These are phyloP conservation scores for Anorthoa munda DNA, from an alignment of 2,888 invertebrate species.

Conservation along the genomic window DNA sequence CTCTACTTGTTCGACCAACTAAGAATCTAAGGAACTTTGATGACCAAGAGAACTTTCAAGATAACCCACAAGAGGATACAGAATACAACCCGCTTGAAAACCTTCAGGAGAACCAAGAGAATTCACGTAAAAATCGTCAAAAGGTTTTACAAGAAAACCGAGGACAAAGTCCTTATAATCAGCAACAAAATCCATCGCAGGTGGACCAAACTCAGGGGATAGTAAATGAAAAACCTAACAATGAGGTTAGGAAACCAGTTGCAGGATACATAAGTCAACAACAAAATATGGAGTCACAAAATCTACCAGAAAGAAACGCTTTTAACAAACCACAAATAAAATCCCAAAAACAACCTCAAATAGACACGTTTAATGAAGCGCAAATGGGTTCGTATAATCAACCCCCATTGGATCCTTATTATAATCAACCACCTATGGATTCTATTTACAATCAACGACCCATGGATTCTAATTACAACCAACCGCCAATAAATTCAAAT, in stretches of 20 bases:
- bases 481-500: constrained; percentile 7
- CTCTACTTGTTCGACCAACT: constrained; percentile 27
- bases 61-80: not conserved
- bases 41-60: not conserved
- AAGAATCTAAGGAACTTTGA: constrained; percentile 6
- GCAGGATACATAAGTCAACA: constrained; percentile 6
- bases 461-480: constrained; percentile 3
- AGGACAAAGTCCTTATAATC: not conserved
- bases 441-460: constrained; percentile 12
- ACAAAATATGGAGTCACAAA: constrained; percentile 17
- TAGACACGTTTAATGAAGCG: constrained; percentile 23
- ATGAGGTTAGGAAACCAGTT: not conserved
- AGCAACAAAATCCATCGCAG: constrained; percentile 4
- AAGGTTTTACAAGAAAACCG: not conserved
- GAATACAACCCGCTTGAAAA: not conserved
- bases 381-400: constrained; percentile 21
- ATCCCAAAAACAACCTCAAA: constrained; percentile 12
- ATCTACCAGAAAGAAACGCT: constrained; percentile 1
- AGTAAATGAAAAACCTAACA: constrained; percentile 9
- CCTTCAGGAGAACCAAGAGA: not conserved
- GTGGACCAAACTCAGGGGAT: not conserved
- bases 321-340: constrained; percentile 22
- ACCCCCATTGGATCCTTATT: constrained; percentile 7
- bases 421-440: constrained; percentile 10
- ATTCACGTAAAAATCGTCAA: not conserved